Base-by-base conservation (phyloP, 2,888 invertebrate species). In the Drosophila pegasa region DNA sequence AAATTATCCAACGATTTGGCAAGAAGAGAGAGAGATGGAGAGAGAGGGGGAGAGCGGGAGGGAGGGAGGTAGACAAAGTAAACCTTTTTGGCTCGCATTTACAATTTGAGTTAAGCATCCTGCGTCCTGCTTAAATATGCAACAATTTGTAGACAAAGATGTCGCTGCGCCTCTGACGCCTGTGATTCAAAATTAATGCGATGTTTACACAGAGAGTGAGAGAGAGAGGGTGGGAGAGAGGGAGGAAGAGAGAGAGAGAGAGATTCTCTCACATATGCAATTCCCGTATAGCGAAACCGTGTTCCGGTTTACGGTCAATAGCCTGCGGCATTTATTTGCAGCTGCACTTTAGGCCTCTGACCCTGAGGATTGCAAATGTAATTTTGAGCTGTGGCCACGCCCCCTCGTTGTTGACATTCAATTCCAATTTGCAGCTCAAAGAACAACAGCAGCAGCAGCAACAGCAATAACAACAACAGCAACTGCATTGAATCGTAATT, bases 141-240 rank as follows among this genome's bases (percentile, higher is more conserved):
- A 82, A 77, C 82, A 82, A 82, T 82, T 80, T 78, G 84, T 76
- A 78, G 82, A 75, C 75, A 80, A 79, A 80, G 85, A 80, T 80
- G 65, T 76, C 33, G 20, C 3, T 18, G 7, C 5, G 31, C 18
- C 25, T 12, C 40, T 48, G 37, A 62, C 61, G 65, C 51, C 64
- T 75, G 74, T 88, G 85, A 89, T 87, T 86, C 74, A 72, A 89
- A 76, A 87, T 88, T 85, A 76, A 88, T 88, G 85, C 75, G 75
- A 78, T 84, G 68, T 87, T 86, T 84, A 78, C n/a, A n/a, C n/a
- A n/a, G n/a, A n/a, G n/a, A n/a, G n/a, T n/a, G n/a, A n/a, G n/a
- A n/a, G n/a, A n/a, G n/a, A n/a, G n/a, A n/a, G n/a, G n/a, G n/a
- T n/a, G n/a, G n/a, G n/a, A n/a, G n/a, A n/a, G n/a, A n/a, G n/a